Evolutionary conservation across 1,140 invertebrate genomes (phyloP), one percentile per base, ranked within the genome.

Genomic region (Drosophila kepulauana): DNA sequence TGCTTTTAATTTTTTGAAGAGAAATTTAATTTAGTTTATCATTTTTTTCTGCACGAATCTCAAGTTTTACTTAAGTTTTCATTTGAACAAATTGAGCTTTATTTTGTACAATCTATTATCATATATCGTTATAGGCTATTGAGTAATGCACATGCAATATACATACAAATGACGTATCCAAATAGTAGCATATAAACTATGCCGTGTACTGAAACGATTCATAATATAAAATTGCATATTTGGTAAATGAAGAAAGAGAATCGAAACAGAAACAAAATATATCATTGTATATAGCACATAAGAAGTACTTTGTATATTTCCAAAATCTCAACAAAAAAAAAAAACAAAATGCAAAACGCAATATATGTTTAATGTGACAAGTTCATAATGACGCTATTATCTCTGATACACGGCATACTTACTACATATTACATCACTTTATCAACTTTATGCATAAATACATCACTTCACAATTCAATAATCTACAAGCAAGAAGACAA

Each of bases 11-110:
- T 71, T 63, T 49, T 66, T 66, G 48, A 51, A 30, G 46, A 43
- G 15, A 45, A 43, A 54, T 33, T n/a, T 13, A 52, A 58, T 43
- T 57, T 11, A 41, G 30, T 33, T 38, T 52, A 25, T 8, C 3
- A 25, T 25, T 25, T 38, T 16, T 38, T 41, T 38, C 16, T 38
- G 52, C 33, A 56, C 52, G 56, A 43, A 38, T 46, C 58, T 61
- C 45, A 48, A 63, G 28, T 78, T 46, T 77, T 69, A 62, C 7
- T 61, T 66, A 57, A 59, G 16, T 38, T 77, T 82, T 78, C 79
- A 88, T 77, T 82, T 78, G 84, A 88, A 79, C 84, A 82, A 82
- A 88, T 80, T 57, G 61, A 88, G 84, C 81, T 88, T 88, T 88
- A 88, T 75, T 88, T 88, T 61, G 66, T 77, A 75, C 68, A 75